Evolutionary conservation across 2,113 vertebrate genomes (phyloP).

Genomic region (Struthio camelus): DNA sequence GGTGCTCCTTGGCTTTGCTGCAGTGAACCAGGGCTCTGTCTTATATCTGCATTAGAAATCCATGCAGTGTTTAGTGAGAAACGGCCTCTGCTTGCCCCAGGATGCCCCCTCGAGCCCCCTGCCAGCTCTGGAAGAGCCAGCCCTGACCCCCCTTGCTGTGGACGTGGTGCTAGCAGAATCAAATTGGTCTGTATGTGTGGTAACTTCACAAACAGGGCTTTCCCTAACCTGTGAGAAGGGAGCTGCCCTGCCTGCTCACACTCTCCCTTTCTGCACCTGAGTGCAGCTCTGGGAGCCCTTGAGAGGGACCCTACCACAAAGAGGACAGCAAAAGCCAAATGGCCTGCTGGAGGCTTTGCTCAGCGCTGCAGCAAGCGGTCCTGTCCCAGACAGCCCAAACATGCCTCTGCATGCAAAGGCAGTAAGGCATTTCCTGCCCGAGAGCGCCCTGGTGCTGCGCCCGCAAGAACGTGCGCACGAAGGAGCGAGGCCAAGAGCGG

Average conservation of each 20-base stretch:
- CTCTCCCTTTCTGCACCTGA: too few relatives aligned
- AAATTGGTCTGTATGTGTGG: too few relatives aligned
- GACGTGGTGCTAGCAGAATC: too few relatives aligned
- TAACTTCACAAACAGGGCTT: too few relatives aligned
- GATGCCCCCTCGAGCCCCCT: background rate
- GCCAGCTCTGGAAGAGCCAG: background rate
- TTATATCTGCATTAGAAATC: background rate
- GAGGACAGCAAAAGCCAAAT: background rate
- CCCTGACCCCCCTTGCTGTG: too few relatives aligned
- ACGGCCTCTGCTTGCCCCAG: background rate
- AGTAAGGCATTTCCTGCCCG: background rate
- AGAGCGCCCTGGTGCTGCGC: background rate
- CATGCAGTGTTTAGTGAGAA: background rate
- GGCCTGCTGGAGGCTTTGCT: background rate
- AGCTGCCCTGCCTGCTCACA: too few relatives aligned
- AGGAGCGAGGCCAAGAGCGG: background rate
- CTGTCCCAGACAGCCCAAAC: rapidly evolving
- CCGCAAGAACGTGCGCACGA: background rate
- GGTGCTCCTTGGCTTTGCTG: rapidly evolving
- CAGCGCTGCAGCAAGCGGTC: too few relatives aligned
- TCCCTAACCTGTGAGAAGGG: too few relatives aligned
- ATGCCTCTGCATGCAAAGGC: background rate
- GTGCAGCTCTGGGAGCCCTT: too few relatives aligned
- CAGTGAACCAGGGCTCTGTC: conserved; percentile 39
- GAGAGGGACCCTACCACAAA: too few relatives aligned